Evolutionary conservation across 2,797 vertebrate genomes (phyloP).

Genomic region (Chromobotia macracanthus): DNA sequence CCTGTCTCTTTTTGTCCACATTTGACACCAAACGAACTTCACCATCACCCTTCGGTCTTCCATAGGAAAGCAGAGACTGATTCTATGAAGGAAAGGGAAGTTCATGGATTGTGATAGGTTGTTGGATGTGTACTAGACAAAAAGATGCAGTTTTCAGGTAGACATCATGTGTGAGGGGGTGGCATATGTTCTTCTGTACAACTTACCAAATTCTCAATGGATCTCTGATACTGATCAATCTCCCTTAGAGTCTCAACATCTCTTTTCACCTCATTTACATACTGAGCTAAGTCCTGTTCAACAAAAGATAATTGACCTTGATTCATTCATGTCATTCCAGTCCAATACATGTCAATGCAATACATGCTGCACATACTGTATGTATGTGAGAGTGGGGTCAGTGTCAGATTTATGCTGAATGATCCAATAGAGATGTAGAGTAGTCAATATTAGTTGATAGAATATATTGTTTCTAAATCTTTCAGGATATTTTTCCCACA

Average conservation of each 20-base stretch:
- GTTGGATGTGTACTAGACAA: background rate
- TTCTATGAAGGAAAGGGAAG: slow-evolving; percentile 75
- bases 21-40: slow-evolving; percentile 87
- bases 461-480: no score
- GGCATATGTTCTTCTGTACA: background rate
- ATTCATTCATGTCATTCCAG: background rate
- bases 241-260: slow-evolving; percentile 94
- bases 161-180: background rate
- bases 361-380: no score
- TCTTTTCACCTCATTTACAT: slow-evolving; percentile 97
- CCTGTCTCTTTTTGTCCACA: slow-evolving; percentile 93
- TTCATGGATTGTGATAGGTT: background rate
- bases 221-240: slow-evolving; percentile 93
- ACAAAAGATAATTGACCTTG: slow-evolving; percentile 10
- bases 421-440: no score
- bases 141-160: background rate
- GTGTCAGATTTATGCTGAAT: no score
- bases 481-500: no score
- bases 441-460: no score
- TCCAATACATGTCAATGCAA: background rate
- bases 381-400: no score
- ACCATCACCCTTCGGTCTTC: slow-evolving; percentile 93
- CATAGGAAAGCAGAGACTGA: slow-evolving; percentile 87
- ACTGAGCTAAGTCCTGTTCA: slow-evolving; percentile 92
- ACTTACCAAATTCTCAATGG: slow-evolving; percentile 94